These are phyloP conservation scores for Pocota personata DNA, from an alignment of 2,888 invertebrate species.

Conservation along the genomic window DNA sequence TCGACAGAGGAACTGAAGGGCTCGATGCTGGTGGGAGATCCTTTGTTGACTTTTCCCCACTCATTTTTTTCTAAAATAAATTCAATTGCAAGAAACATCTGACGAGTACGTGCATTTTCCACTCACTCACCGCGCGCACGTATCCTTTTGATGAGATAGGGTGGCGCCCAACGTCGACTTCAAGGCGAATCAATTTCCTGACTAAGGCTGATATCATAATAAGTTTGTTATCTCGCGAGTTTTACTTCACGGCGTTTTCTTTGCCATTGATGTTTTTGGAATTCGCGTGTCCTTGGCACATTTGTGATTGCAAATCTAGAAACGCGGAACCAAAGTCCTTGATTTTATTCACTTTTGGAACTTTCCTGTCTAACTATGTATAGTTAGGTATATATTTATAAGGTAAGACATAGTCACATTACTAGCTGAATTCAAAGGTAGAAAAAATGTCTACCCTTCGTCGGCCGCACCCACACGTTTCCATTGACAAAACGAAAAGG, in stretches of 20 bases:
- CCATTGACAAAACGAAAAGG: conserved; percentile 51
- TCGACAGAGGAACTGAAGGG: neutral
- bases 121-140: conserved; percentile 23
- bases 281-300: conserved; percentile 58
- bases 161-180: conserved; percentile 15
- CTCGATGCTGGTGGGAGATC: neutral
- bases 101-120: conserved; percentile 45
- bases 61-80: conserved; percentile 31
- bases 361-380: conserved; percentile 7
- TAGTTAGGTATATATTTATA: neutral
- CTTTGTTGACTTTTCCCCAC: conserved; percentile 16
- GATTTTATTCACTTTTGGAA: conserved; percentile 29
- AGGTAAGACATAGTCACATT: neutral
- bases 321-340: conserved; percentile 35
- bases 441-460: neutral
- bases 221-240: conserved; percentile 46
- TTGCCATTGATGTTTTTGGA: conserved; percentile 5
- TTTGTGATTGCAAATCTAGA: conserved; percentile 52
- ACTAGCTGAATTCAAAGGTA: neutral
- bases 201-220: conserved; percentile 49
- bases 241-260: neutral
- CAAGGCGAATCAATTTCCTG: conserved; percentile 53
- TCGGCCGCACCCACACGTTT: conserved; percentile 8
- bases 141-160: conserved; percentile 40
- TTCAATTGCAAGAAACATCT: conserved; percentile 54